Percentiles rank a stretch among this genome's conserved stretches.
Evolutionary conservation across 2,888 invertebrate genomes (phyloP).

Genomic region (Heliconius cydno): DNA sequence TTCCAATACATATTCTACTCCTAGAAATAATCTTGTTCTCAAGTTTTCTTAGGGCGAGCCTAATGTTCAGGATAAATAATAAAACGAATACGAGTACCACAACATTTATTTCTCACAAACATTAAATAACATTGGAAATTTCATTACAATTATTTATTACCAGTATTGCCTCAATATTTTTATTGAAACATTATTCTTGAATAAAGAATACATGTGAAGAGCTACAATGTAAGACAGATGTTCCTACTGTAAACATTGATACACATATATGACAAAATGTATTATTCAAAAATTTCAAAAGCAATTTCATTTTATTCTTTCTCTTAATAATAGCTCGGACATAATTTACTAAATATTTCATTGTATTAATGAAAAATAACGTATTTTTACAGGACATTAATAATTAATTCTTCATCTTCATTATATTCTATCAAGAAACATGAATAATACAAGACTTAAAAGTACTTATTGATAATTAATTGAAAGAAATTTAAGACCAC

Average conservation of each 20-base stretch:
- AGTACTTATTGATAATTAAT: background rate
- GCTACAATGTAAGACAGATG: background rate
- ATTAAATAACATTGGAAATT: constrained; percentile 11
- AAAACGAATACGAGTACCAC: background rate
- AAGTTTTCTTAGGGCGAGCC: background rate
- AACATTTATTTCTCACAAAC: constrained; percentile 27
- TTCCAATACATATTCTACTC: too few species aligned
- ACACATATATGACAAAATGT: background rate
- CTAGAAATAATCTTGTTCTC: background rate
- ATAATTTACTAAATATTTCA: too few species aligned
- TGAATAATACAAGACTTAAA: background rate
- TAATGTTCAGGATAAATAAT: background rate
- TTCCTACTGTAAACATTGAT: background rate
- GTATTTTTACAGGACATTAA: too few species aligned
- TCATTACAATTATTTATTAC: background rate
- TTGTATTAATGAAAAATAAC: too few species aligned
- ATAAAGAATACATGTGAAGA: background rate
- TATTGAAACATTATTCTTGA: background rate
- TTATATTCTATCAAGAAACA: background rate
- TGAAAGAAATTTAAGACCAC: background rate
- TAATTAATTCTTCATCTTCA: background rate
- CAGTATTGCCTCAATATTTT: background rate
- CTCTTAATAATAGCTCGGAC: too few species aligned
- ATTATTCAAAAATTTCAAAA: background rate
- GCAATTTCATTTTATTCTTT: background rate